Percentiles rank a stretch among this genome's conserved stretches.
phyloP scores from a whole-genome alignment of 2,113 vertebrate species.

The Porphyrio hochstetteri region DNA sequence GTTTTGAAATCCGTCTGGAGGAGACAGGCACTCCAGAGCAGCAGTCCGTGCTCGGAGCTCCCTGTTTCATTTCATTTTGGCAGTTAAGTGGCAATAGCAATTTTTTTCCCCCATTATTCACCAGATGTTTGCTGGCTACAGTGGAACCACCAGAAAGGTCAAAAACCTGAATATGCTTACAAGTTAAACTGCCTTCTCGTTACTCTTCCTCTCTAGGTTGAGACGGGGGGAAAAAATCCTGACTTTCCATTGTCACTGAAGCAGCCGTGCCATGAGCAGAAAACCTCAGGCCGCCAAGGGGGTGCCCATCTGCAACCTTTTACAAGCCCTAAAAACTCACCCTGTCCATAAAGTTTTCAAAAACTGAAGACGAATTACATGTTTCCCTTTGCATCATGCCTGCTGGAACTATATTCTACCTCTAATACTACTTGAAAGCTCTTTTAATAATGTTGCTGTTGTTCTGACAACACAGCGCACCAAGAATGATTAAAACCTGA shows the following conservation, averaged over 20 bases:
- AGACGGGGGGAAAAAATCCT: background rate
- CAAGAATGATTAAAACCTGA: background rate
- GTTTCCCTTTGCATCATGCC: background rate
- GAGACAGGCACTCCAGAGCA: background rate
- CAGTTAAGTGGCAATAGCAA: background rate
- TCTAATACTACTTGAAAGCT: background rate
- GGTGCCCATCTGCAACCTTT: background rate
- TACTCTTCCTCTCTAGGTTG: background rate
- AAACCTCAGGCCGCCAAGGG: background rate
- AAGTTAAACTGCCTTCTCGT: background rate
- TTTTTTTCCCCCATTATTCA: background rate
- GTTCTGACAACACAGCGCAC: background rate
- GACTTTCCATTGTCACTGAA: background rate
- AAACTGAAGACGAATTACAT: background rate
- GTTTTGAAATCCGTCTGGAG: background rate
- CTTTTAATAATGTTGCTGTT: background rate
- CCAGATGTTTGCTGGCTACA: background rate
- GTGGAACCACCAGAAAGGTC: background rate
- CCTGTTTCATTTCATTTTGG: rapidly evolving
- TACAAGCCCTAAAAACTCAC: background rate
- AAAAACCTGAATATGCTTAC: background rate
- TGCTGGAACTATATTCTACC: background rate
- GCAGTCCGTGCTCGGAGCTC: background rate
- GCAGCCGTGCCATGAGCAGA: background rate
- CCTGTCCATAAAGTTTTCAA: background rate